Evolutionary conservation across 2,113 vertebrate species (phyloP), one percentile per base, ranked within the genome.

Genomic region (Bufo bufo): DNA sequence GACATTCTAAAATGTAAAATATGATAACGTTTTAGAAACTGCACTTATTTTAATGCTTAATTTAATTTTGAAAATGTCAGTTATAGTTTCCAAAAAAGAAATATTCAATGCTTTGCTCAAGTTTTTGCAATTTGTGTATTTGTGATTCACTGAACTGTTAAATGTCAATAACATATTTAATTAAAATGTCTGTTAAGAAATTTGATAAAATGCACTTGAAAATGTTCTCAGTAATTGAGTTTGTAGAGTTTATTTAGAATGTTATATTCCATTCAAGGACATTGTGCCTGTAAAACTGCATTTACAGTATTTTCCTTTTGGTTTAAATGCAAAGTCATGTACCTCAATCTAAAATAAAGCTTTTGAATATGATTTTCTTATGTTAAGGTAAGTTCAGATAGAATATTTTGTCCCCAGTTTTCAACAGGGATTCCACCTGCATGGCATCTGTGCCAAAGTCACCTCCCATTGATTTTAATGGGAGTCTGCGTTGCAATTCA

Each of bases 121-220:
- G 4, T 3, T 71, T 11, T 43, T 71, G 66, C 66, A 43, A 43
- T 23, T 71, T 14, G 7, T 43, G 13, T 33, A 14, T 71, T 71
- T 23, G 8, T 71, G n/a, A 71, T 71, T 71, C 66, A 71, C 2
- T 33, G 33, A 43, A 3, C 33, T 71, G 66, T 12, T 71, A 43
- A 43, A 71, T 71, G 23, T 71, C 66, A 71, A 71, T 71, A 43
- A 74, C 12, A 14, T 71, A 12, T 74, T 74, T 74, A 74, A 74
- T 45, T n/a, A 74, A 74, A 74, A 43, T 45, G 71, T 16, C 17
- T n/a, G 43, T 8, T 71, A 11, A 6, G 6, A 66, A 23, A n/a
- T 66, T 20, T 9, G 8, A 9, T 5, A 66, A 7, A 66, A 1
- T 23, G 65, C 7, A 61, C 16, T 23, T 66, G n/a, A 23, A n/a